Conservation (phyloP, 2,888 invertebrate genomes). For the Papilio gigon region DNA sequence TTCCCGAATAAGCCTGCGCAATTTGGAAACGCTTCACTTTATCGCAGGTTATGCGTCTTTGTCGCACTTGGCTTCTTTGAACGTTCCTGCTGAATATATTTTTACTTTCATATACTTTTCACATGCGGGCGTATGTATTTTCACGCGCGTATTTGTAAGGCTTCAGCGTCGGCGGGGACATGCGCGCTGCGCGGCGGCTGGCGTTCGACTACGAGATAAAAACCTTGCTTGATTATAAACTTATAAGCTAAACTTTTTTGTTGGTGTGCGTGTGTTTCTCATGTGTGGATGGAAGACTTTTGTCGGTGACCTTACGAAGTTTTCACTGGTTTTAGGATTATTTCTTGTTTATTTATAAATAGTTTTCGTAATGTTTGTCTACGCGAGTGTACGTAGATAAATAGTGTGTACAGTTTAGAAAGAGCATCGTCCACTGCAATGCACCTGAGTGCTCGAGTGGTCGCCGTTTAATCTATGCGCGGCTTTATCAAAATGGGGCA, state of each 20-base stretch:
- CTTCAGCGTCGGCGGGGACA: conserved; percentile 66
- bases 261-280: conserved; percentile 73
- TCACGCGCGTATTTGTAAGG: conserved; percentile 69
- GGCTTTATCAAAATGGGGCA: conserved; percentile 81
- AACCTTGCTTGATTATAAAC: conserved; percentile 82
- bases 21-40: conserved; percentile 66
- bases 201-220: conserved; percentile 81
- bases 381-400: conserved; percentile 5
- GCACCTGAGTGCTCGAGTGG: conserved; percentile 60
- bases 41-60: conserved; percentile 59
- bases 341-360: conserved; percentile 43
- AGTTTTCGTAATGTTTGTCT: conserved; percentile 4
- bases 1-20: conserved; percentile 67
- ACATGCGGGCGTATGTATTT: conserved; percentile 62
- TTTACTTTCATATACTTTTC: conserved; percentile 60
- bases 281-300: conserved; percentile 72
- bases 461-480: conserved; percentile 71
- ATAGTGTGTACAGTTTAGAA: conserved; percentile 4
- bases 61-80: conserved; percentile 60
- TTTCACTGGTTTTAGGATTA: conserved; percentile 61
- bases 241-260: conserved; percentile 81
- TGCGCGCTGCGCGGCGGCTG: conserved; percentile 76
- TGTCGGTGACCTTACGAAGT: conserved; percentile 74
- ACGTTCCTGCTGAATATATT: conserved; percentile 52
- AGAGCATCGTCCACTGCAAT: conserved; percentile 47